These are phyloP conservation scores for Paedocypris sp. DNA, from an alignment of 2,113 vertebrate genomes.

Conservation along the genomic window DNA sequence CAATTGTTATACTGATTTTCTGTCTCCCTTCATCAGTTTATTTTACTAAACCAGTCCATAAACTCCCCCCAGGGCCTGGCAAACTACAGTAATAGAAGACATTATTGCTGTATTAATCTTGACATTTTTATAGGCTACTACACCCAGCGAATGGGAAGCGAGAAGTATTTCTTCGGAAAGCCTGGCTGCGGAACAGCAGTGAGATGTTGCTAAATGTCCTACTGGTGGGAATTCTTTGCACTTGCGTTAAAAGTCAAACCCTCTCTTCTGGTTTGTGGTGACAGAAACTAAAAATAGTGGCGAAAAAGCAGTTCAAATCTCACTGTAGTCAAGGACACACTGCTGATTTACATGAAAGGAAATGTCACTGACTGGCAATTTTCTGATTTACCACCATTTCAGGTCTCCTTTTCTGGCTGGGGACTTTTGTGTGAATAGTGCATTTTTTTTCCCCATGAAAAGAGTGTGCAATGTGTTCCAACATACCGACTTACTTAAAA, in stretches of 20 bases:
- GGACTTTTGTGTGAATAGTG: not conserved
- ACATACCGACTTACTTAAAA: not conserved
- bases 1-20: no score
- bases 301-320: not conserved
- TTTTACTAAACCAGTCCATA: no score
- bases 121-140: not conserved
- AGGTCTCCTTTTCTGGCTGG: not conserved
- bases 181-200: not conserved
- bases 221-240: not conserved
- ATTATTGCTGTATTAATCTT: not conserved
- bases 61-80: not conserved
- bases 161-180: not conserved
- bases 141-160: not conserved
- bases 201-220: not conserved
- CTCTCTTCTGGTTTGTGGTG: not conserved
- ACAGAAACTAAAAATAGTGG: slow-evolving; percentile 22
- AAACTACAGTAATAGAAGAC: not conserved
- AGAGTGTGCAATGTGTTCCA: not conserved
- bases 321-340: slow-evolving; percentile 10
- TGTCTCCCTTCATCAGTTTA: no score
- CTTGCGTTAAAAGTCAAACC: not conserved
- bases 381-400: not conserved
- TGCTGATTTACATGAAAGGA: slow-evolving; percentile 19
- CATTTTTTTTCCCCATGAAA: not conserved
- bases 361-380: not conserved